Base-by-base conservation (phyloP, 2,797 vertebrate species). In the Pangasius krempfi region DNA sequence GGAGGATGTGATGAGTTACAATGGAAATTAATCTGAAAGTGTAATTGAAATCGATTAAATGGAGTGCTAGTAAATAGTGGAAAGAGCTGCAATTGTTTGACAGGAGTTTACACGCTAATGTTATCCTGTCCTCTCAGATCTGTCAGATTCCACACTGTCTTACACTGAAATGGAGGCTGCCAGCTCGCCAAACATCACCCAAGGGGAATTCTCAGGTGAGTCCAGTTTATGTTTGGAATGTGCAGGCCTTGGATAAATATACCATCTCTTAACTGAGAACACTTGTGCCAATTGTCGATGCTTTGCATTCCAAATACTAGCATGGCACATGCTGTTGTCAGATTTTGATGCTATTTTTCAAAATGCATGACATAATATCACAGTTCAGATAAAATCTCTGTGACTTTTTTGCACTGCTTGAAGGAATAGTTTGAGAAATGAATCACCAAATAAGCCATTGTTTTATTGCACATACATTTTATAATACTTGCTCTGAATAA, bases 121-220 rank as follows among this genome's bases (percentile, higher is more conserved):
- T 84, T 75, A 22, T 58, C 92, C 89, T 44, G 88, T 92, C 88
- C 91, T 89, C 54, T 56, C 94, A 99, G 97, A 98, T 97, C 97
- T 98, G 91, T 99, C 98, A 89, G 98, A 99, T 97, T 99, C 98
- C 96, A 99, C 98, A 93, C 97, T 99, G 97, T 99, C 98, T 96
- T 99, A 99, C 98, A 99, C 98, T 99, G 98, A 99, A 98, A 98
- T 96, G 8, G 98, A 99, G 97, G 97, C 97, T 93, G 97, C 97
- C 93, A 97, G 96, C 96, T 98, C 97, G 72, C 98, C 98, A 94
- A 97, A 98, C 94, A 91, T 96, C 94, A 97, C 96, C 70, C 97
- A 96, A 3, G 97, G 97, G 94, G 98, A 98, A 92, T 98, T 99
- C 96, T 98, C 98, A 97, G 98, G 98, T 99, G 94, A 94, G 96